Evolutionary conservation across 1,140 invertebrate species (phyloP).

Genomic region (Lasioglossum albipes): DNA sequence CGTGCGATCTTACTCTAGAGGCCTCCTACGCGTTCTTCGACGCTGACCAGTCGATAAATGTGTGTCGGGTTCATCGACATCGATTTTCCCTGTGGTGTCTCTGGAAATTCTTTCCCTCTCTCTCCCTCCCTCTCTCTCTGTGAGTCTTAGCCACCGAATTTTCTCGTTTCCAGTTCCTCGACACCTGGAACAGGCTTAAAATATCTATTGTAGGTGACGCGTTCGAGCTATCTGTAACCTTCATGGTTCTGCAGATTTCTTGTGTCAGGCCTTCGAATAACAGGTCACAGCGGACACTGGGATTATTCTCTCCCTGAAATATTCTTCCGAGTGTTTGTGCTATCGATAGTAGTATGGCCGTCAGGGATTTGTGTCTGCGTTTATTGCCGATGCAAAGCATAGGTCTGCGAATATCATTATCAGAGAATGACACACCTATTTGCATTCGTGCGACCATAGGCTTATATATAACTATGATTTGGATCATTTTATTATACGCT

Average conservation of each 20-base stretch:
- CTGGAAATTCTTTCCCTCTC: not conserved
- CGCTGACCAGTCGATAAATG: slow-evolving; percentile 17
- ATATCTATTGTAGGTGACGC: not conserved
- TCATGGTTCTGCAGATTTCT: not conserved
- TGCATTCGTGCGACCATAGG: no score
- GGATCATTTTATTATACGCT: not conserved
- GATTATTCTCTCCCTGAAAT: not conserved
- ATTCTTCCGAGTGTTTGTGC: not conserved
- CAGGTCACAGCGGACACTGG: no score
- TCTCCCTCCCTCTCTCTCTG: no score
- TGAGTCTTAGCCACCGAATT: not conserved
- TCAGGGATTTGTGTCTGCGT: not conserved
- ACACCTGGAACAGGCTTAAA: not conserved
- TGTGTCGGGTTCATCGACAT: not conserved
- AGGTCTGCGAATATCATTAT: not conserved
- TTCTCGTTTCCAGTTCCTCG: not conserved
- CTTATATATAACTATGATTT: slow-evolving; percentile 23
- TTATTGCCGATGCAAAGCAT: not conserved
- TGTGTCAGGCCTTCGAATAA: not conserved
- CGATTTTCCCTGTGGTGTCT: not conserved
- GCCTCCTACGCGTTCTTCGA: not conserved
- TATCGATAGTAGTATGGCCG: not conserved
- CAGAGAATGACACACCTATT: slow-evolving; percentile 5
- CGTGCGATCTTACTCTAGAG: not conserved
- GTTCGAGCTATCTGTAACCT: not conserved